Conservation (phyloP, 2,888 invertebrate genomes). For the Harpagoxenus sublaevis region DNA sequence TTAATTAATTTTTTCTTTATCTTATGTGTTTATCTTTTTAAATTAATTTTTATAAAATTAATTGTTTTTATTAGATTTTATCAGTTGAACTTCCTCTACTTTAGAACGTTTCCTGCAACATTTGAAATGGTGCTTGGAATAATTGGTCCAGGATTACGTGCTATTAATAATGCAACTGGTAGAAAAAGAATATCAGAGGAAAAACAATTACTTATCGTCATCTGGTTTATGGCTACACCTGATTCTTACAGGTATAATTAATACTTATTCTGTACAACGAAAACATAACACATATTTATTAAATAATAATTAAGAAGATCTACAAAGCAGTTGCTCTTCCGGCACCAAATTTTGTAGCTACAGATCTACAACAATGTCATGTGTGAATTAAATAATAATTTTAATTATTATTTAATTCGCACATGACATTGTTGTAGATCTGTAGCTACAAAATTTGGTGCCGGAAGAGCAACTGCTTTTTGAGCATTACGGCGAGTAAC, state of each 20-base stretch:
- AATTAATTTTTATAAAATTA: too few relatives aligned
- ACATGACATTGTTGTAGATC: not conserved
- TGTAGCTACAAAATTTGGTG: not conserved
- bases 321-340: not conserved
- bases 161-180: not conserved
- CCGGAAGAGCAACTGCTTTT: not conserved
- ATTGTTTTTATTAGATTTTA: too few relatives aligned
- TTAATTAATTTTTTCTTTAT: too few relatives aligned
- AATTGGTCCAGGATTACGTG: constrained; percentile 27
- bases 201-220: constrained; percentile 18
- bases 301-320: too few relatives aligned
- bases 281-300: too few relatives aligned
- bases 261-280: not conserved
- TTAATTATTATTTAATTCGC: too few relatives aligned
- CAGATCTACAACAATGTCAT: not conserved
- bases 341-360: not conserved
- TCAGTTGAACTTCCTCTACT: not conserved
- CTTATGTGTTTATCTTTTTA: too few relatives aligned
- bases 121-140: not conserved
- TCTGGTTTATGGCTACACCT: constrained; percentile 25
- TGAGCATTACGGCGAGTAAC: not conserved
- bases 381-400: too few relatives aligned
- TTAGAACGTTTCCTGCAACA: constrained; percentile 33
- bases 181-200: constrained; percentile 14
- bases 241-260: constrained; percentile 10